These are phyloP conservation scores for Apis mellifera DNA, from an alignment of 1,140 invertebrate genomes.

Conservation along the genomic window DNA sequence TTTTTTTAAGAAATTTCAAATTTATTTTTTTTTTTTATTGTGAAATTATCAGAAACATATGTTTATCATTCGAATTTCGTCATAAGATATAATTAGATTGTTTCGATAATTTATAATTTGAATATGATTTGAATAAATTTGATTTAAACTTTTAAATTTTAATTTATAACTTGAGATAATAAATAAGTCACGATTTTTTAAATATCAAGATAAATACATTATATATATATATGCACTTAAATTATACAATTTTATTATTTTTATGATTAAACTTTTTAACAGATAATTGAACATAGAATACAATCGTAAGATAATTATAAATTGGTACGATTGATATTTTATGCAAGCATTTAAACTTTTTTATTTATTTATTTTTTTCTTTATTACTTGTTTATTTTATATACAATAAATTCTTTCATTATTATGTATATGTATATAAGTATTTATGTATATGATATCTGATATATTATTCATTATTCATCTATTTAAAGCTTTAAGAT, in stretches of 20 bases:
- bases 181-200: not conserved
- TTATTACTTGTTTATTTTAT: not conserved
- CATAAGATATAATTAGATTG: not conserved
- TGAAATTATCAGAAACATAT: not conserved
- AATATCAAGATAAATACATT: not conserved
- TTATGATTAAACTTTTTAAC: not conserved
- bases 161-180: not conserved
- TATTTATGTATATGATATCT: not conserved
- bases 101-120: not conserved
- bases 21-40: not conserved
- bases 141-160: not conserved
- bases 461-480: not conserved
- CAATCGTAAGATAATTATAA: conserved; percentile 32
- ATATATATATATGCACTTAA: not conserved
- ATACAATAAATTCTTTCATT: not conserved
- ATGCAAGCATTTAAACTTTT: not conserved
- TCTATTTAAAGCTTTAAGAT: not conserved
- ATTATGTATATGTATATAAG: too few relatives aligned
- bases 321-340: conserved; percentile 17
- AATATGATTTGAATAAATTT: not conserved
- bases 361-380: not conserved
- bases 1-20: not conserved
- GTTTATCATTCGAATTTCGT: not conserved
- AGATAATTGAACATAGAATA: not conserved
- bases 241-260: not conserved